Percentiles rank a stretch among this genome's conserved stretches.
Evolutionary conservation across 92 coral and sea anemone genomes (phyloP).

Genomic region (Epizoanthus fatuus): DNA sequence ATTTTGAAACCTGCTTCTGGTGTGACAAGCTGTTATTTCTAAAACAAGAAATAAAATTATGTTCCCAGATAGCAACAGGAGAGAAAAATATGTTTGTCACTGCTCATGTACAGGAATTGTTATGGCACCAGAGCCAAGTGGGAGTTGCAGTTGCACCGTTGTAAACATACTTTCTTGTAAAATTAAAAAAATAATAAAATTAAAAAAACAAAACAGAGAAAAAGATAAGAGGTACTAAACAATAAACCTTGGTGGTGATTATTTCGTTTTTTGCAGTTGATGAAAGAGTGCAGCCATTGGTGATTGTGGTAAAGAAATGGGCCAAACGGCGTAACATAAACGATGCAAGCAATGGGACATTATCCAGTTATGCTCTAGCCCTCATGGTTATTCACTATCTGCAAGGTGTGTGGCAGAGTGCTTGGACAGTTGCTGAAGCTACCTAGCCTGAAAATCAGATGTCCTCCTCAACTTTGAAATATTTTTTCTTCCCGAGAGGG

Average conservation of each 20-base stretch:
- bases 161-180: too few species aligned
- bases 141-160: too few species aligned
- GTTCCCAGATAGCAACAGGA: too few species aligned
- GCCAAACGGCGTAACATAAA: slow-evolving; percentile 93
- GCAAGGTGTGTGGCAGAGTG: slow-evolving; percentile 66
- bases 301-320: slow-evolving; percentile 94
- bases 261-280: slow-evolving; percentile 63
- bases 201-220: too few species aligned
- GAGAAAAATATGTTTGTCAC: too few species aligned
- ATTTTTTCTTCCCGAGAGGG: too few species aligned
- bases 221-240: too few species aligned
- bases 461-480: neutral
- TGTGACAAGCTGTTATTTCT: neutral
- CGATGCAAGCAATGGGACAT: slow-evolving; percentile 95
- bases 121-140: too few species aligned
- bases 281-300: slow-evolving; percentile 85
- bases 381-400: slow-evolving; percentile 94
- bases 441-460: neutral
- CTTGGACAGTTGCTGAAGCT: neutral
- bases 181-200: too few species aligned
- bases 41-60: too few species aligned
- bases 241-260: too few species aligned
- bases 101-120: too few species aligned
- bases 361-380: slow-evolving; percentile 93
- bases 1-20: neutral